Evolutionary conservation across 2,113 vertebrate genomes (phyloP).

Genomic region (Corythornis cristatus): DNA sequence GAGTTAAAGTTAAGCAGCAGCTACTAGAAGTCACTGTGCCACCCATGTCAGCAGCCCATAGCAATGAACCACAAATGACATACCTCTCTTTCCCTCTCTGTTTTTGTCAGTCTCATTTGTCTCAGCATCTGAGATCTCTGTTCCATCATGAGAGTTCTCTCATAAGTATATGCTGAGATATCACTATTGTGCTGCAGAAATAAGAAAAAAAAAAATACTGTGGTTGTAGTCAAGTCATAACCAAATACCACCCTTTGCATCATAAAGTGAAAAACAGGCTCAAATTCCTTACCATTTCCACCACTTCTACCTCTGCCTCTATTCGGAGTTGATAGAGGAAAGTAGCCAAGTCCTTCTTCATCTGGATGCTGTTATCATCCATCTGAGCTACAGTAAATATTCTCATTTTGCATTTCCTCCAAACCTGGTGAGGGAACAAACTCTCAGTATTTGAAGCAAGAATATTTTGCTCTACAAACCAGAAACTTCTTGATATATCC

Average conservation of each 20-base stretch:
- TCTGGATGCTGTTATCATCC: slow-evolving; percentile 99
- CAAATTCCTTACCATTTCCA: slow-evolving; percentile 89
- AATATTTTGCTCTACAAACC: not conserved
- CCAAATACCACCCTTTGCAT: not conserved
- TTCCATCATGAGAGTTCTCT: slow-evolving; percentile 99
- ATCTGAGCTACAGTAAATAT: slow-evolving; percentile 99
- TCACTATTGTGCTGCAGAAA: slow-evolving; percentile 90
- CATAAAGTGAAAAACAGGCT: not conserved
- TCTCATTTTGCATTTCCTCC: slow-evolving; percentile 96
- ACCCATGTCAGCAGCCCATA: not conserved
- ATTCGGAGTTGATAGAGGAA: slow-evolving; percentile 97
- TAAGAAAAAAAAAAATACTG: not conserved
- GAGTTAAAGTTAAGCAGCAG: not conserved
- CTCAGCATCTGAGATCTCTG: slow-evolving; percentile 97
- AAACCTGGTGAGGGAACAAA: slow-evolving; percentile 79
- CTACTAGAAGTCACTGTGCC: not conserved
- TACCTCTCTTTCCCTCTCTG: slow-evolving; percentile 93
- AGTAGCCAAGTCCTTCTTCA: slow-evolving; percentile 96
- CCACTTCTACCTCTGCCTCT: slow-evolving; percentile 97
- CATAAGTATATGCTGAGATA: slow-evolving; percentile 97
- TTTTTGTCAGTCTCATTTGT: slow-evolving; percentile 95
- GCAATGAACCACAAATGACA: not conserved
- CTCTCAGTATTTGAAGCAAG: not conserved
- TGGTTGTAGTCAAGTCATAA: not conserved
- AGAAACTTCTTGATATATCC: not conserved